Base-by-base conservation (phyloP, 1,140 invertebrate genomes). In the Copidosoma floridanum region DNA sequence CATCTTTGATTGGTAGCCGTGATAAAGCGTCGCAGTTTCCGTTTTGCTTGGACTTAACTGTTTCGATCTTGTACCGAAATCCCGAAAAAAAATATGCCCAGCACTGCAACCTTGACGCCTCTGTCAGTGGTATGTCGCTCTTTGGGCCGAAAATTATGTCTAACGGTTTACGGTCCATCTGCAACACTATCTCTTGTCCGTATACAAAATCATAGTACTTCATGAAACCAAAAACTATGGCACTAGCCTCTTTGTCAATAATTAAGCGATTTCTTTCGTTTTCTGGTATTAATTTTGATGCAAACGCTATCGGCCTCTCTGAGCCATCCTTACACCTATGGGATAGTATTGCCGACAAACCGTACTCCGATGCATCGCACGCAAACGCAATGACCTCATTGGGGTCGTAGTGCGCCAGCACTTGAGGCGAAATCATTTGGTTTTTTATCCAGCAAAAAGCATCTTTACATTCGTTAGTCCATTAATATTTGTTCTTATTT, bases 151-250 rank as follows among this genome's bases (percentile, higher is more conserved):
- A n/a, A n/a, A n/a, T n/a, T n/a, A n/a, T n/a, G n/a, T n/a, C n/a
- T n/a, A n/a, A n/a, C n/a, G n/a, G 71, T 60, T 78, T 69, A 44
- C 80, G 76, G 58, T 78, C 78, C 18, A 70, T 77, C n/a, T 66
- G 46, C 3, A 77, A 41, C 18, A 55, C 68, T 67, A 81, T 80
- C 55, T 66, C 48, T 23, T n/a, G 73, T 47, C 81, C 80, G 61
- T 68, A 76, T 0, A 83, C 35, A 63, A 75, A 83, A 24, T 75
- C 57, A 38, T 79, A 71, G 59, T 81, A 83, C 8, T n/a, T n/a
- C n/a, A n/a, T n/a, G n/a, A n/a, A n/a, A n/a, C n/a, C n/a, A n/a
- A n/a, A n/a, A n/a, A n/a, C n/a, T n/a, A n/a, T n/a, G n/a, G n/a
- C n/a, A n/a, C n/a, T n/a, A n/a, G n/a, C n/a, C n/a, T n/a, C n/a